These are phyloP conservation scores for Gadopsis marmoratus DNA, from an alignment of 2,797 vertebrate species.

Conservation along the genomic window DNA sequence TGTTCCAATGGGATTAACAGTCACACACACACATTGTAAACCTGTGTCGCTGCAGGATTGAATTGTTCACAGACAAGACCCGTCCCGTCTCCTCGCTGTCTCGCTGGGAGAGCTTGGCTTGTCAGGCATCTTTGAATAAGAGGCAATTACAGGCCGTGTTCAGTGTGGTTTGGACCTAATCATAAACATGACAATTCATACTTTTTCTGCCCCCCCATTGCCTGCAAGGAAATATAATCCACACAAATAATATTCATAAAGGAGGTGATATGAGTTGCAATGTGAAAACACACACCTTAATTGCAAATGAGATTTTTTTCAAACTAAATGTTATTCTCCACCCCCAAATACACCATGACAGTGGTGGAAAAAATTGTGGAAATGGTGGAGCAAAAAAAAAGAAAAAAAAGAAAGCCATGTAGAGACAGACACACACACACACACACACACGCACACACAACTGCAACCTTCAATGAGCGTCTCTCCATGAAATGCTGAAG, in stretches of 20 bases:
- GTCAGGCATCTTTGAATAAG: slow-evolving; percentile 32
- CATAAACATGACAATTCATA: slow-evolving; percentile 33
- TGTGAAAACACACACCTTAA: slow-evolving; percentile 55
- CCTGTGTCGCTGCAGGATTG: slow-evolving; percentile 38
- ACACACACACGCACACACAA: slow-evolving; percentile 25
- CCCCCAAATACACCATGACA: slow-evolving; percentile 65
- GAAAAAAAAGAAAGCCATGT: background rate
- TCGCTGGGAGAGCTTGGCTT: slow-evolving; percentile 39
- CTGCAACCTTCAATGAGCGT: slow-evolving; percentile 44
- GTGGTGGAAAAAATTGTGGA: slow-evolving; percentile 60
- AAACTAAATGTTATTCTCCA: slow-evolving; percentile 61
- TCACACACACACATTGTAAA: slow-evolving; percentile 70
- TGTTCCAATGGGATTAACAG: slow-evolving; percentile 69
- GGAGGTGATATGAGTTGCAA: slow-evolving; percentile 39
- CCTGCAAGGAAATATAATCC: slow-evolving; percentile 41
- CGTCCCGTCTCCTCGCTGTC: slow-evolving; percentile 9
- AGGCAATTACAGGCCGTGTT: slow-evolving; percentile 42
- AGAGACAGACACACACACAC: slow-evolving; percentile 7
- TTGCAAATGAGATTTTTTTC: slow-evolving; percentile 64
- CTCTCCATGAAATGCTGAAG: slow-evolving; percentile 62
- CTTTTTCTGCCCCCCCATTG: slow-evolving; percentile 7
- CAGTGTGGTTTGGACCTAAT: slow-evolving; percentile 34
- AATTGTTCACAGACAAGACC: slow-evolving; percentile 56
- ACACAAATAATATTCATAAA: slow-evolving; percentile 45
- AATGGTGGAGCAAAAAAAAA: slow-evolving; percentile 43